Conservation (phyloP, 2,888 invertebrate genomes). For the Megalurothrips usitatus region DNA sequence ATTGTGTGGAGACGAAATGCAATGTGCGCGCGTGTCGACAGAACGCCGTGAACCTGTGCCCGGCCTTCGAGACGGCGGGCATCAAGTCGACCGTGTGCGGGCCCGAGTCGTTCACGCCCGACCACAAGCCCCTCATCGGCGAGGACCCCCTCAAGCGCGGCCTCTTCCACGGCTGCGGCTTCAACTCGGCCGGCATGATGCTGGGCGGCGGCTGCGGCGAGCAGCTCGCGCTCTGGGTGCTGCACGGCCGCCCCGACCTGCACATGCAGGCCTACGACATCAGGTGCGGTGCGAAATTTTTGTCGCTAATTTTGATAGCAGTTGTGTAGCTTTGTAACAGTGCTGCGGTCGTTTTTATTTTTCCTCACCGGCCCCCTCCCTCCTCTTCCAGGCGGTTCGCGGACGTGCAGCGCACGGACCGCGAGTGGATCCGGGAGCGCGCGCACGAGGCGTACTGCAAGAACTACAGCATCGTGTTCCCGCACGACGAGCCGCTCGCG, state of each 20-base stretch:
- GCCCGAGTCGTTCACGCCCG: conserved; percentile 88
- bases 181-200: conserved; percentile 91
- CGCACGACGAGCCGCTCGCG: conserved; percentile 76
- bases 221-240: conserved; percentile 80
- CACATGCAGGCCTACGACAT: conserved; percentile 86
- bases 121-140: conserved; percentile 80
- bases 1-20: background rate
- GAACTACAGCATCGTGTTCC: conserved; percentile 78
- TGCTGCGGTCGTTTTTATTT: too few relatives aligned
- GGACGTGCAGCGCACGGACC: conserved; percentile 62
- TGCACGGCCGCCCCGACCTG: conserved; percentile 72
- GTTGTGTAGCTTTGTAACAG: too few relatives aligned
- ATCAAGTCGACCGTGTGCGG: conserved; percentile 85
- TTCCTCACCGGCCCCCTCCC: too few relatives aligned
- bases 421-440: conserved; percentile 72
- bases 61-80: conserved; percentile 67
- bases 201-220: conserved; percentile 81
- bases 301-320: background rate
- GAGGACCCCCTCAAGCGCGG: conserved; percentile 55
- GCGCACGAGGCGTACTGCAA: conserved; percentile 87
- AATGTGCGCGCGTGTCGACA: conserved; percentile 38
- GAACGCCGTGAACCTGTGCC: conserved; percentile 68
- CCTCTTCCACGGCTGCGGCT: conserved; percentile 79
- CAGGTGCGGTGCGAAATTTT: conserved; percentile 47
- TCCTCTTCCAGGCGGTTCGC: conserved; percentile 58